These are phyloP conservation scores for Trichomalopsis sarcophagae DNA, from an alignment of 1,140 invertebrate genomes.

Conservation along the genomic window DNA sequence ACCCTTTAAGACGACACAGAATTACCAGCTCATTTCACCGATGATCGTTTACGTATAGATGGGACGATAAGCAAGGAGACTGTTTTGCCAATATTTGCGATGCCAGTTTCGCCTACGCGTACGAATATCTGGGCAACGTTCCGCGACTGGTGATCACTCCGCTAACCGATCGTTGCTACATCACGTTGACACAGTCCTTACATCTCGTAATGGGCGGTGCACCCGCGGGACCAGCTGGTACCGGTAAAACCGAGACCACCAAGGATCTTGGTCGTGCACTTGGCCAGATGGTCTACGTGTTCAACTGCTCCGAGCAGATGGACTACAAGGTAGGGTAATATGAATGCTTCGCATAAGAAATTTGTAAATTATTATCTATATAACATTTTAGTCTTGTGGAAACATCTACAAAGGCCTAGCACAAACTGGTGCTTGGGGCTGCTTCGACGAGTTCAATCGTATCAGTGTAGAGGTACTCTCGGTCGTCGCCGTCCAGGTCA, in stretches of 20 bases:
- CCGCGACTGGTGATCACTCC: conserved; percentile 90
- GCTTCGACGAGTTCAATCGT: conserved; percentile 96
- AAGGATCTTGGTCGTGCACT: conserved; percentile 93
- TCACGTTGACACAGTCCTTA: conserved; percentile 91
- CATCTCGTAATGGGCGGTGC: conserved; percentile 95
- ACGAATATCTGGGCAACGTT: conserved; percentile 90
- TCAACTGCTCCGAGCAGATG: conserved; percentile 98
- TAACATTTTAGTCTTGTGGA: conserved; percentile 81
- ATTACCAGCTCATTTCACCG: not conserved
- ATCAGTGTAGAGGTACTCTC: conserved; percentile 95
- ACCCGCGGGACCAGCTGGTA: conserved; percentile 90
- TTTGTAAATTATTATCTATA: not conserved
- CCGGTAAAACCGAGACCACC: conserved; percentile 95
- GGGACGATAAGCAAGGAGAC: conserved; percentile 88
- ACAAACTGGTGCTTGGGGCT: conserved; percentile 96
- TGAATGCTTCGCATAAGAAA: not conserved
- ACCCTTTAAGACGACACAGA: not conserved
- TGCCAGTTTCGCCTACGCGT: conserved; percentile 86
- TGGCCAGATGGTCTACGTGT: conserved; percentile 96
- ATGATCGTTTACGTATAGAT: conserved; percentile 71
- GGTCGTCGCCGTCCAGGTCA: conserved; percentile 92
- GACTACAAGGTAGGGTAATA: conserved; percentile 85
- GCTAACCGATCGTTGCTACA: conserved; percentile 91
- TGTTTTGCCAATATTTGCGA: conserved; percentile 96
- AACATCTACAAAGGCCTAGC: conserved; percentile 94